Evolutionary conservation across 2,888 invertebrate species (phyloP).

Genomic region (Megalurothrips usitatus): DNA sequence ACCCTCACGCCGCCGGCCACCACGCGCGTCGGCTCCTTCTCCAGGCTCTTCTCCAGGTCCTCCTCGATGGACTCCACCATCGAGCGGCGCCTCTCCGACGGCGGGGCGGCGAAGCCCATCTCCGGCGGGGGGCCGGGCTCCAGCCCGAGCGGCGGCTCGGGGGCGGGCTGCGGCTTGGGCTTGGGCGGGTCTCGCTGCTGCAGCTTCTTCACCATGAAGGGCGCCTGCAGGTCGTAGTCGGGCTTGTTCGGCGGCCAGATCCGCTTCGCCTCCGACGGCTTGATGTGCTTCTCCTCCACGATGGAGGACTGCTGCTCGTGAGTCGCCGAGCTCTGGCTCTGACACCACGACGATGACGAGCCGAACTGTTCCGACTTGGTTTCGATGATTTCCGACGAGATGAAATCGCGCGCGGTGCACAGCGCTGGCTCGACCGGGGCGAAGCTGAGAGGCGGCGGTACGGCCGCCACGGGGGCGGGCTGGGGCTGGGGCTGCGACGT

Average conservation of each 20-base stretch:
- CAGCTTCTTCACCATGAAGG: conserved; percentile 49
- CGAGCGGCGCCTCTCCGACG: conserved; percentile 49
- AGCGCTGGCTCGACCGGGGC: neutral
- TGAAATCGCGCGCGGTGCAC: neutral
- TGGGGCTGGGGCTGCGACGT: neutral
- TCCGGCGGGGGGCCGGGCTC: conserved; percentile 65
- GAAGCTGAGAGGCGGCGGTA: neutral
- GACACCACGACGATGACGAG: neutral
- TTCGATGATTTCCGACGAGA: neutral
- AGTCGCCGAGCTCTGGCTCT: conserved; percentile 37
- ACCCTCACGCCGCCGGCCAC: conserved; percentile 54
- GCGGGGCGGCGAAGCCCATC: conserved; percentile 58
- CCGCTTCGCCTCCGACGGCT: conserved; percentile 50
- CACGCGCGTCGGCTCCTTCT: conserved; percentile 53
- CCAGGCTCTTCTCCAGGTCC: conserved; percentile 54
- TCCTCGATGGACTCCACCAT: conserved; percentile 51
- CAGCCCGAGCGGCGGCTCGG: conserved; percentile 49
- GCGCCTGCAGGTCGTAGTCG: conserved; percentile 48
- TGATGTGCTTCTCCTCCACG: conserved; percentile 46
- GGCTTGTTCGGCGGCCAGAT: conserved; percentile 48
- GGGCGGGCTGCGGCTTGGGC: conserved; percentile 42
- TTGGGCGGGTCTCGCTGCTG: conserved; percentile 33
- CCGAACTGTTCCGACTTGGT: neutral
- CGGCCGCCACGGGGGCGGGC: neutral
- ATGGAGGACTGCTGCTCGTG: conserved; percentile 39